These are phyloP conservation scores for Drosophila lacertosa DNA, from an alignment of 1,140 invertebrate genomes.

Conservation along the genomic window DNA sequence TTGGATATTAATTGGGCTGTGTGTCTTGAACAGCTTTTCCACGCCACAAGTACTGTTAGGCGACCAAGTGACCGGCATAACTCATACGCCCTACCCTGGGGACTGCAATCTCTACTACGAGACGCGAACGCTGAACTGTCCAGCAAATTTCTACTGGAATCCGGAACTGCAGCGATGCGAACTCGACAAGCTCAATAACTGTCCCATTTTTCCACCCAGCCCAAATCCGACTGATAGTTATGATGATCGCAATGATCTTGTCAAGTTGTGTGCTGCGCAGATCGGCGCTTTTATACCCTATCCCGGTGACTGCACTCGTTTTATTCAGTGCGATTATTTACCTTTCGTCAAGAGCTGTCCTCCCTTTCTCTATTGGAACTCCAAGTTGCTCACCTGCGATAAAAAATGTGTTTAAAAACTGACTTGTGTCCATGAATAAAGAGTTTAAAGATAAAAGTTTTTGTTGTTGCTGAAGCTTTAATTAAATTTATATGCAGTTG, in stretches of 20 bases:
- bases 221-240: background rate
- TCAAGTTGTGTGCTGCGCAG: conserved; percentile 20
- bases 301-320: conserved; percentile 54
- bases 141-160: conserved; percentile 40
- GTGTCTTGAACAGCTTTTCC: background rate
- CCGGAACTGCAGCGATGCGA: conserved; percentile 33
- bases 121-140: conserved; percentile 26
- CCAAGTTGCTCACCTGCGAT: conserved; percentile 52
- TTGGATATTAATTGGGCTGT: background rate
- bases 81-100: conserved; percentile 19
- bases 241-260: background rate
- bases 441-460: background rate
- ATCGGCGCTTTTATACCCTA: conserved; percentile 37
- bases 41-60: background rate
- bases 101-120: conserved; percentile 48
- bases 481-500: background rate
- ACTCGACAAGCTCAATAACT: background rate
- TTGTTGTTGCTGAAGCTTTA: background rate
- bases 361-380: conserved; percentile 58
- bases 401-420: conserved; percentile 61
- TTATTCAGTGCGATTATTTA: conserved; percentile 58
- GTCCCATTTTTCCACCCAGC: background rate
- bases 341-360: conserved; percentile 63
- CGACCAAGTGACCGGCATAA: background rate
- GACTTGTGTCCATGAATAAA: no score